Conservation (phyloP, 2,797 vertebrate genomes). For the Urophycis tenuis region DNA sequence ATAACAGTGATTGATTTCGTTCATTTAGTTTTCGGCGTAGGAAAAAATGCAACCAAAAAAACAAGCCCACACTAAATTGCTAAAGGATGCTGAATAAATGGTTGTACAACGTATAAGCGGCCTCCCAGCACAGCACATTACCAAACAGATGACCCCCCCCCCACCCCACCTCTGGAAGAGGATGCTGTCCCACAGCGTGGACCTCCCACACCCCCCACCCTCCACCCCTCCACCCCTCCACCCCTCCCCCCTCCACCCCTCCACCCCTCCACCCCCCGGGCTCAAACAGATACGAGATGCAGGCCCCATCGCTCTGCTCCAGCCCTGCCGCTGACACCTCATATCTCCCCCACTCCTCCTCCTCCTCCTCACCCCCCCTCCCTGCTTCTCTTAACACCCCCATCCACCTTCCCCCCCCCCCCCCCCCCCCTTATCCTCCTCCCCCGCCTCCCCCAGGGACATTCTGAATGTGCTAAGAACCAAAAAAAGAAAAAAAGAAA, state of each 20-base stretch:
- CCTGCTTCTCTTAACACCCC: neutral
- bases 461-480: slow-evolving; percentile 15
- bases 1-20: neutral
- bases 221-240: too few species aligned
- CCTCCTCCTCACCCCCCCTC: neutral
- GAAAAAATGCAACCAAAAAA: neutral
- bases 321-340: neutral
- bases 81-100: neutral
- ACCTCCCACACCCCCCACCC: slow-evolving; percentile 11
- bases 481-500: neutral
- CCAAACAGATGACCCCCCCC: neutral
- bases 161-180: slow-evolving; percentile 14
- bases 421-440: neutral
- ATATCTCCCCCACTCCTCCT: neutral
- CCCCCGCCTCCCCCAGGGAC: slow-evolving; percentile 13
- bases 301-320: neutral
- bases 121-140: neutral
- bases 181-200: neutral
- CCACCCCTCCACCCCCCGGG: neutral
- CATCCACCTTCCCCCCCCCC: neutral
- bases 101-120: neutral
- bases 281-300: neutral
- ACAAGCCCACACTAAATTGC: neutral
- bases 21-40: neutral
- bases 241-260: too few species aligned